Conservation (phyloP, 2,888 invertebrate species). For the Penaeus monodon region DNA sequence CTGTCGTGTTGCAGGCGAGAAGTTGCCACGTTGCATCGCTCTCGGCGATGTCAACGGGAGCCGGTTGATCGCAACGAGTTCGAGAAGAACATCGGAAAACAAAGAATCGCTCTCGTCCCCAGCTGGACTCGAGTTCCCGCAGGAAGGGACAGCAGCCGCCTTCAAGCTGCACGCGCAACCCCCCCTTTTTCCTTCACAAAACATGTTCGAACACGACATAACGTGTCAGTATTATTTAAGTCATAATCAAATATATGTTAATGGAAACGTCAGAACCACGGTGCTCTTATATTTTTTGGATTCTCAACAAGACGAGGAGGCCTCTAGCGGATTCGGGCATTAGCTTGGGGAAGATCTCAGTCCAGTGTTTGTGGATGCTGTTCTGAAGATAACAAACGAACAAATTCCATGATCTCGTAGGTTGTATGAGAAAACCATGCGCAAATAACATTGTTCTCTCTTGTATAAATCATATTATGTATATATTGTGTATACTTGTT, state of each 20-base stretch:
- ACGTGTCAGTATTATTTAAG: constrained; percentile 54
- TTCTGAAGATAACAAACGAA: constrained; percentile 18
- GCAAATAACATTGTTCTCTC: constrained; percentile 34
- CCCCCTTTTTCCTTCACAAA: no score
- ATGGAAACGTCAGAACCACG: constrained; percentile 41
- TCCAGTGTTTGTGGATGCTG: constrained; percentile 22
- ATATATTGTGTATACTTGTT: constrained; percentile 51
- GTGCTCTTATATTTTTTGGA: constrained; percentile 37
- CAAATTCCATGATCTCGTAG: constrained; percentile 48
- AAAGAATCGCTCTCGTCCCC: no score
- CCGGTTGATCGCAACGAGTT: no score
- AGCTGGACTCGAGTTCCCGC: no score
- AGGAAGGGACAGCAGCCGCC: no score
- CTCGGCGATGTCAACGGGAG: no score
- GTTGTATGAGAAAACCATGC: constrained; percentile 42
- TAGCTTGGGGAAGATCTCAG: constrained; percentile 20
- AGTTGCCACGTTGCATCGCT: no score
- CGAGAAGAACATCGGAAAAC: no score
- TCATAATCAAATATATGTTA: constrained; percentile 46
- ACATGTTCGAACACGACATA: background rate
- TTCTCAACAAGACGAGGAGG: constrained; percentile 26
- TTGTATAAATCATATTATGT: constrained; percentile 48
- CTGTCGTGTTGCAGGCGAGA: no score
- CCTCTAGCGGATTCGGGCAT: constrained; percentile 28
- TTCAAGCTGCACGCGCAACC: no score